Evolutionary conservation across 2,888 invertebrate genomes (phyloP).

Genomic region (Agrypnus murinus): DNA sequence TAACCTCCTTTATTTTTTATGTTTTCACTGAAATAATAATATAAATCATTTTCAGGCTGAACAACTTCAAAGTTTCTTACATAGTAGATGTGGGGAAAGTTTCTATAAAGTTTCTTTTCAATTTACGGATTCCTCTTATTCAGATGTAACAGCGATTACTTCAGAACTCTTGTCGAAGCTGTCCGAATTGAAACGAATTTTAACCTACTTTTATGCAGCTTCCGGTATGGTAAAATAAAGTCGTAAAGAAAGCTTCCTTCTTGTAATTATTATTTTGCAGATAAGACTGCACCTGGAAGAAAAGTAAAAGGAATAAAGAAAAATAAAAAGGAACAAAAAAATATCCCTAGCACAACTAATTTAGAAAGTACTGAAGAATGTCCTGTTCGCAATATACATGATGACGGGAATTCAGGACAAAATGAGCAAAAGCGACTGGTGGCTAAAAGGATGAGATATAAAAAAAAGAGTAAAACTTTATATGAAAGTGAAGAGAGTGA

Average conservation of each 20-base stretch:
- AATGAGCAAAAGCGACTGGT: constrained; percentile 13
- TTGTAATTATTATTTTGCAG: constrained; percentile 53
- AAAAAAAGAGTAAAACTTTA: constrained; percentile 63
- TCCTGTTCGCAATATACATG: too few species aligned
- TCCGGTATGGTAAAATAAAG: constrained; percentile 62
- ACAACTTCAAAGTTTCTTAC: constrained; percentile 57
- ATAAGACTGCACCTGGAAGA: constrained; percentile 62
- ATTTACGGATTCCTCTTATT: constrained; percentile 40
- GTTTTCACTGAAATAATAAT: background rate
- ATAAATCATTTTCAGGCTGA: constrained; percentile 59
- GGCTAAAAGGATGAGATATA: constrained; percentile 63
- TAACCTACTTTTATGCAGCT: constrained; percentile 69
- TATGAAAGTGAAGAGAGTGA: constrained; percentile 63
- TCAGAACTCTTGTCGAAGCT: constrained; percentile 66
- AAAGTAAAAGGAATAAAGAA: constrained; percentile 59
- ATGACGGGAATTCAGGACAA: constrained; percentile 28
- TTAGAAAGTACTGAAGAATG: background rate
- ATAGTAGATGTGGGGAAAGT: constrained; percentile 9
- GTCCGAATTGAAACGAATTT: constrained; percentile 68
- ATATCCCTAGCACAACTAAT: constrained; percentile 29
- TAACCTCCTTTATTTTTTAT: too few species aligned
- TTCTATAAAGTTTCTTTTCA: constrained; percentile 22
- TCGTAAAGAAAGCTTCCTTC: background rate
- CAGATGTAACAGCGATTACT: constrained; percentile 49
- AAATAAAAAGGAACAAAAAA: constrained; percentile 47